A percentile compares a stretch with the other conserved stretches of the same genome.
phyloP scores from a whole-genome alignment of 2,888 invertebrate species.

The Phania funesta region DNA sequence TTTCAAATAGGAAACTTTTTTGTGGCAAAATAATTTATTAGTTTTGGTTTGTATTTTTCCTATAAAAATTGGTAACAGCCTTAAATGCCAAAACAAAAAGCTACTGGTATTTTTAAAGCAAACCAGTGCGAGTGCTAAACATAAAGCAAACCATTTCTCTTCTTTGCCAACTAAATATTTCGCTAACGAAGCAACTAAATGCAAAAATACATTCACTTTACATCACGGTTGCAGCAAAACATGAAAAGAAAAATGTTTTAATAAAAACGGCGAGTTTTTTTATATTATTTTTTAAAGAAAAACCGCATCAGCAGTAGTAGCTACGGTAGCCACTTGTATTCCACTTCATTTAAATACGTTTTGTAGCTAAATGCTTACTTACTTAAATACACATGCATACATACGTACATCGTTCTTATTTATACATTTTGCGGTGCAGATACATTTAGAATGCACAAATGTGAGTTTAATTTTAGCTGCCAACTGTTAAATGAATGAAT shows the following conservation, averaged over 20 bases:
- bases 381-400: background rate
- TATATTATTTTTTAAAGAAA: constrained; percentile 19
- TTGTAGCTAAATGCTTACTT: constrained; percentile 9
- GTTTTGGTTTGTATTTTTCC: constrained; percentile 71
- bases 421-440: constrained; percentile 16
- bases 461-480: constrained; percentile 66
- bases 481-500: constrained; percentile 59
- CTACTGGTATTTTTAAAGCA: constrained; percentile 75
- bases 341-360: constrained; percentile 42
- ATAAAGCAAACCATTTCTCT: constrained; percentile 6
- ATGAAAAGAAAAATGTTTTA: constrained; percentile 37
- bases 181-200: constrained; percentile 14
- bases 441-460: constrained; percentile 49
- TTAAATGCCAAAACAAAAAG: constrained; percentile 76
- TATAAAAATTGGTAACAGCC: constrained; percentile 77
- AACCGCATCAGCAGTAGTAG: constrained; percentile 53
- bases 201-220: constrained; percentile 13
- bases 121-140: background rate
- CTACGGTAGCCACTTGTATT: constrained; percentile 64
- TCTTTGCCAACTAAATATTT: background rate
- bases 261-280: constrained; percentile 46
- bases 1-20: constrained; percentile 27
- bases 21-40: constrained; percentile 50
- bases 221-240: constrained; percentile 18
- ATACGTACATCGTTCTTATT: background rate